Evolutionary conservation across 1,140 invertebrate species (phyloP).

Genomic region (Bombyx mori): ASM3026992v2 NC_085111.1:3073501-3074000

Average conservation of each 20-base stretch:
- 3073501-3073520: slow-evolving; percentile 29
- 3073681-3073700: slow-evolving; percentile 30
- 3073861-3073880: slow-evolving; percentile 32
- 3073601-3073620: slow-evolving; percentile 21
- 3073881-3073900: slow-evolving; percentile 20
- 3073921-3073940: slow-evolving; percentile 50
- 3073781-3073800: slow-evolving; percentile 37
- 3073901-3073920: slow-evolving; percentile 29
- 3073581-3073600: slow-evolving; percentile 15
- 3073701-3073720: slow-evolving; percentile 42
- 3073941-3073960: slow-evolving; percentile 43
- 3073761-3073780: slow-evolving; percentile 35
- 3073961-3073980: slow-evolving; percentile 37
- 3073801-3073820: slow-evolving; percentile 36
- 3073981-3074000: slow-evolving; percentile 37
- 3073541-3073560: slow-evolving; percentile 10
- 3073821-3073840: slow-evolving; percentile 35
- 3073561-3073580: slow-evolving; percentile 6
- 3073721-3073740: slow-evolving; percentile 30
- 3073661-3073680: slow-evolving; percentile 31
- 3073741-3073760: slow-evolving; percentile 40
- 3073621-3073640: slow-evolving; percentile 32
- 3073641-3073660: slow-evolving; percentile 33
- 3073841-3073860: slow-evolving; percentile 31
- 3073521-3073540: slow-evolving; percentile 10